These are phyloP conservation scores for Pilophorus perplexus DNA, from an alignment of 2,888 invertebrate genomes.

Conservation along the genomic window DNA sequence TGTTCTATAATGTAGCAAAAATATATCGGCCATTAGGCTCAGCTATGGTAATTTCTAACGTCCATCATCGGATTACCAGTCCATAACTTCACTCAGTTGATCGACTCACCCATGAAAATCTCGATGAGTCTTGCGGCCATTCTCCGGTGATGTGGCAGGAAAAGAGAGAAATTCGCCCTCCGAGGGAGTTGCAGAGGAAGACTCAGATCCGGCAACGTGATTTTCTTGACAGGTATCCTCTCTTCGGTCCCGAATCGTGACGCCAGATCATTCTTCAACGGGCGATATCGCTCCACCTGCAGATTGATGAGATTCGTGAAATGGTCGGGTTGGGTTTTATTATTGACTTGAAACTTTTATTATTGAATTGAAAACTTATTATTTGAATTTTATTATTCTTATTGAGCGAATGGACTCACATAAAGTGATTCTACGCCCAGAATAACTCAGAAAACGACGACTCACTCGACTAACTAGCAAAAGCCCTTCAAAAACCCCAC, in stretches of 20 bases:
- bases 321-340: too few species aligned
- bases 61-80: background rate
- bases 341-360: too few species aligned
- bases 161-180: slow-evolving; percentile 70
- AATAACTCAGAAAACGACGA: too few species aligned
- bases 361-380: too few species aligned
- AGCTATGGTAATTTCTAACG: background rate
- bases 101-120: slow-evolving; percentile 63
- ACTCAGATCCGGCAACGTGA: slow-evolving; percentile 63
- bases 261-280: slow-evolving; percentile 59
- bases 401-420: too few species aligned
- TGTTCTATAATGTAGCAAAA: too few species aligned
- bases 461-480: too few species aligned
- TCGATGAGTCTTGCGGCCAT: slow-evolving; percentile 70
- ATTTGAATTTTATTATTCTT: too few species aligned
- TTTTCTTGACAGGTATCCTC: slow-evolving; percentile 58
- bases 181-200: slow-evolving; percentile 62
- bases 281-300: slow-evolving; percentile 58
- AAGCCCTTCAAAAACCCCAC: too few species aligned
- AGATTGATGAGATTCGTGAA: background rate
- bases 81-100: background rate
- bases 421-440: too few species aligned
- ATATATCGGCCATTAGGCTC: background rate
- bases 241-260: slow-evolving; percentile 59
- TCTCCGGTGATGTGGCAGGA: slow-evolving; percentile 67